Evolutionary conservation across 2,113 vertebrate genomes (phyloP).

Genomic region (Podilymbus podiceps): DNA sequence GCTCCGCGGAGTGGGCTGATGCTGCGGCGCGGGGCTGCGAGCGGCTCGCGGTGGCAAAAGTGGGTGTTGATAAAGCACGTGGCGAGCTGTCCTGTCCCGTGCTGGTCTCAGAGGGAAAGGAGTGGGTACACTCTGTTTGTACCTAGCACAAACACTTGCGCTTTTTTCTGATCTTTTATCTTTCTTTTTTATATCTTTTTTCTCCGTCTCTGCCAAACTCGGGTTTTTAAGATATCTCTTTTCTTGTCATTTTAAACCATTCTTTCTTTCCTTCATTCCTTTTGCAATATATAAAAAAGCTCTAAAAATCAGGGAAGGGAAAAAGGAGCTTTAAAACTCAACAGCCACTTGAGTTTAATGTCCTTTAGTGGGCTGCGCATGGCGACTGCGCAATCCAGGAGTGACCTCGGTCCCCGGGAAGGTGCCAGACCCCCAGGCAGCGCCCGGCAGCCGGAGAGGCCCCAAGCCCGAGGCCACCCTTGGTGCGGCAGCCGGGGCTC

Average conservation of each 20-base stretch:
- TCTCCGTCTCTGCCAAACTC: not conserved
- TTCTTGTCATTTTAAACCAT: not conserved
- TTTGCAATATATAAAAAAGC: not conserved
- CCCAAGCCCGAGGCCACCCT: not conserved
- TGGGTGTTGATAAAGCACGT: not conserved
- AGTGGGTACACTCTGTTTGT: accelerated
- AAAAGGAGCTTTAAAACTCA: not conserved
- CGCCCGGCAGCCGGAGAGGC: not conserved
- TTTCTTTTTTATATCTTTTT: not conserved
- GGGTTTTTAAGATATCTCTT: not conserved
- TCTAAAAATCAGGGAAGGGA: not conserved
- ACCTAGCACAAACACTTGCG: not conserved
- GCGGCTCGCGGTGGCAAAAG: accelerated
- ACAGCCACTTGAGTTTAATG: not conserved
- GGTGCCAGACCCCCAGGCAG: not conserved
- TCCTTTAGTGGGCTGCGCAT: not conserved
- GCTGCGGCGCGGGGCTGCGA: not conserved
- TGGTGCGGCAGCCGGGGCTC: not conserved
- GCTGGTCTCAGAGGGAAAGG: not conserved
- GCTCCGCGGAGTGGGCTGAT: accelerated
- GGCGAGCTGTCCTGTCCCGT: not conserved
- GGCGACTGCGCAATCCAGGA: not conserved
- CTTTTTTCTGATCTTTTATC: not conserved
- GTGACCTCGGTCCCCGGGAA: not conserved
- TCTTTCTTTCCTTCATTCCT: not conserved